Evolutionary conservation across 2,888 invertebrate species (phyloP), one percentile per base, ranked within the genome.

Genomic region (Sepiola atlantica): DNA sequence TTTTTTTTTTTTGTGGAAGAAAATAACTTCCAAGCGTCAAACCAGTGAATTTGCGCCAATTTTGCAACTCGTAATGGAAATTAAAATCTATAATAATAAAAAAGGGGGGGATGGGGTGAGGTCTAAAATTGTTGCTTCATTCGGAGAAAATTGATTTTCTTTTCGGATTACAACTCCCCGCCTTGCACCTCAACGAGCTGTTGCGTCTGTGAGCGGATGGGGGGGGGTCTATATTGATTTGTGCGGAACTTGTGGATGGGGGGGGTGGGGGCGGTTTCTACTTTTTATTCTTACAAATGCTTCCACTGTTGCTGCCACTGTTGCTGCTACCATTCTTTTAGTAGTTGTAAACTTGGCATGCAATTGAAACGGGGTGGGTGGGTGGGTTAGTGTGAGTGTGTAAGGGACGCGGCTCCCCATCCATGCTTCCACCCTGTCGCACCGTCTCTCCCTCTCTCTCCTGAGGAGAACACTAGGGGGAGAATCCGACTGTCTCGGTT

Each of bases 331-430:
- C n/a, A 32, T 45, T 45, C 16, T 77, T 77, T 0, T 77, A 14
- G 77, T 77, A 77, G 77, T 77, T n/a, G 77, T 77, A 77, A 77
- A 77, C 77, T 77, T n/a, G 77, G n/a, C 77, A n/a, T 28, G n/a
- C 45, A 2, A 77, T 28, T n/a, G n/a, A 77, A 77, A 77, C 28
- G 12, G 45, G 45, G 45, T n/a, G n/a, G n/a, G n/a, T n/a, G n/a
- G n/a, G n/a, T n/a, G n/a, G n/a, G n/a, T n/a, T n/a, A n/a, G 45
- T 45, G 8, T 2, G 45, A 8, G 45, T 45, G 45, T 2, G 45
- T 2, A 45, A 45, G 45, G 45, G 45, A 45, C n/a, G n/a, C n/a
- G n/a, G n/a, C n/a, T n/a, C n/a, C n/a, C n/a, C n/a, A n/a, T n/a
- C n/a, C n/a, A n/a, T n/a, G n/a, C n/a, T n/a, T n/a, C n/a, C n/a